Base-by-base conservation (phyloP, 2,888 invertebrate genomes). In the Andrena chrysosceles region DNA sequence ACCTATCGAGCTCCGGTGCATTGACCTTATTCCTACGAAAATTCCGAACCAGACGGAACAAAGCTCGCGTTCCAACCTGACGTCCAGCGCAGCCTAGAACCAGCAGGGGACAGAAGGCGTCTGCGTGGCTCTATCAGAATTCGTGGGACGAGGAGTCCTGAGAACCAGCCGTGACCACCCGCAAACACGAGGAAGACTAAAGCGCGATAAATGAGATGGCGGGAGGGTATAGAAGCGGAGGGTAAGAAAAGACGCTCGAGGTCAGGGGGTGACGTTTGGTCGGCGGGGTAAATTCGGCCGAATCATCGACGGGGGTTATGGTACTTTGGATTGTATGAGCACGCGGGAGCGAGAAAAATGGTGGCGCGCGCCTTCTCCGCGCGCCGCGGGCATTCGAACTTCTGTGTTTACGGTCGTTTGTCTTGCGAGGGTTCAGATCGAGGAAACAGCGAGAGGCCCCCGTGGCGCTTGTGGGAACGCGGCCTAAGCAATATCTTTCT, bases 391-490 rank as follows among this genome's bases (percentile, higher is more conserved):
- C 81, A 54, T 59, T 77, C 67, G 42, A 29, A 56, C 35, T 52
- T 73, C 60, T 73, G 72, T 80, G 68, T 72, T 82, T 68, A 10
- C 77, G 64, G n/a, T 77, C 83, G 80, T 85, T 87, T 84, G 83
- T 88, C 84, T 56, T 83, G 76, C 42, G 76, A 67, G 75, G 52
- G 71, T 60, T 64, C 60, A 77, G 77, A 73, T 86, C 84, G 92
- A 92, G 93, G 92, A 93, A 93, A 92, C 92, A 93, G 91, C 93
- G 90, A 91, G 91, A 91, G 91, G 89, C 89, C 88, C 89, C 91
- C 85, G 88, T 60, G 72, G 88, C 52, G 91, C 75, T 75, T 75
- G 81, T 88, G 88, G 85, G 89, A 88, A 88, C 84, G 31, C 64
- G 42, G 77, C 81, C 83, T 83, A 83, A 64, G 78, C 75, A 66